Percentiles rank a stretch among this genome's conserved stretches.
These are phyloP conservation scores for Eupsittula cactorum DNA, from an alignment of 2,113 vertebrate genomes.

Conservation along the genomic window DNA sequence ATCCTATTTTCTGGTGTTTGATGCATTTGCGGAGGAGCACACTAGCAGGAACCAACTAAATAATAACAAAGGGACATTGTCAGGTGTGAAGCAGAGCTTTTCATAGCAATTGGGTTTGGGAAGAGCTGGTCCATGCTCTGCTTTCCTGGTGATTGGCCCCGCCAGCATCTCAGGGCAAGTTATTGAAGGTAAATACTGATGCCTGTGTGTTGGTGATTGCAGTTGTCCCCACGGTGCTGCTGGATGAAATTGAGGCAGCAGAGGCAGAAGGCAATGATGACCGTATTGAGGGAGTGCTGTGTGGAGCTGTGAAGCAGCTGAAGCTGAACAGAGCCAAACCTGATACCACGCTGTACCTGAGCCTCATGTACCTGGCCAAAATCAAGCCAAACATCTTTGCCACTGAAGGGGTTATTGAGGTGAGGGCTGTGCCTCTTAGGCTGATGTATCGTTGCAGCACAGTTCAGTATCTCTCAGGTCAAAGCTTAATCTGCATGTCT, in stretches of 20 bases:
- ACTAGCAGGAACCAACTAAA: rapidly evolving
- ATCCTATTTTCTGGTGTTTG: background rate
- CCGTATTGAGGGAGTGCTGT: slow-evolving; percentile 91
- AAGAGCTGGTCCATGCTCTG: background rate
- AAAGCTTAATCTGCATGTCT: rapidly evolving
- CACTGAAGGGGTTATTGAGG: slow-evolving; percentile 97
- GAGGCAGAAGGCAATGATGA: slow-evolving; percentile 94
- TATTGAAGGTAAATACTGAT: background rate
- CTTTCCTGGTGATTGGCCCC: background rate
- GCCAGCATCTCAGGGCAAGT: background rate
- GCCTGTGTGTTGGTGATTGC: background rate
- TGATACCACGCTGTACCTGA: slow-evolving; percentile 90
- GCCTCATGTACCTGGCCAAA: slow-evolving; percentile 97
- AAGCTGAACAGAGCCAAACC: slow-evolving; percentile 95
- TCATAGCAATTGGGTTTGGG: background rate
- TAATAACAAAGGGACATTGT: background rate
- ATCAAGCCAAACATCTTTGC: slow-evolving; percentile 99
- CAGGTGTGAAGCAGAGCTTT: background rate
- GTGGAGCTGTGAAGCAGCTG: slow-evolving; percentile 93
- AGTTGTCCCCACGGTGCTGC: slow-evolving; percentile 87
- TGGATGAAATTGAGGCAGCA: slow-evolving; percentile 94
- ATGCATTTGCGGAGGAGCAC: background rate
- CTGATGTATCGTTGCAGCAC: rapidly evolving
- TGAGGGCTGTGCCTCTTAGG: slow-evolving; percentile 26
- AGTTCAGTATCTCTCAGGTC: background rate